These are phyloP conservation scores for Andricus grossulariae DNA, from an alignment of 1,140 invertebrate genomes.

Conservation along the genomic window DNA sequence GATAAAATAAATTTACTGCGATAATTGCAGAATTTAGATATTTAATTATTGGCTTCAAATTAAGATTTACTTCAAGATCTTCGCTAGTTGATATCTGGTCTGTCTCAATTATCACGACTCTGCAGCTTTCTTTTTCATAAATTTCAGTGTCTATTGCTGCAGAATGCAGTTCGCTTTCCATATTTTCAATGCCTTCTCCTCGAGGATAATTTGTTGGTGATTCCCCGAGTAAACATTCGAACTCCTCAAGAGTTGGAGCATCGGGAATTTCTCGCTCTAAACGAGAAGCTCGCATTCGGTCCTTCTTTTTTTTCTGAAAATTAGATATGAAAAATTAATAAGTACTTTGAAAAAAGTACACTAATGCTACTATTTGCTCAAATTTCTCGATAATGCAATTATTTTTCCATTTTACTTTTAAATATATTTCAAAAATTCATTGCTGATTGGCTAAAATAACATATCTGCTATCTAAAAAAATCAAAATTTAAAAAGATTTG, in stretches of 20 bases:
- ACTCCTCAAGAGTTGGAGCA: constrained; percentile 72
- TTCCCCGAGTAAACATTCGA: constrained; percentile 70
- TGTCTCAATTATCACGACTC: constrained; percentile 34
- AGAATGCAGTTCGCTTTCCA: constrained; percentile 74
- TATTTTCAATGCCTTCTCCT: constrained; percentile 72
- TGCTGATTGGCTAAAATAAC: no score
- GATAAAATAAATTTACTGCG: constrained; percentile 6
- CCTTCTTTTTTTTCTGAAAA: constrained; percentile 67
- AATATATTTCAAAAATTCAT: no score
- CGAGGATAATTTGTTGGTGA: constrained; percentile 72
- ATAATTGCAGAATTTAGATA: neutral
- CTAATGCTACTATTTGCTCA: no score
- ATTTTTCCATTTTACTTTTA: no score
- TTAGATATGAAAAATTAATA: constrained; percentile 23
- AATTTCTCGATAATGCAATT: no score
- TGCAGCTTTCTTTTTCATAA: constrained; percentile 63
- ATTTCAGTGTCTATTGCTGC: constrained; percentile 71
- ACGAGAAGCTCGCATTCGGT: constrained; percentile 54
- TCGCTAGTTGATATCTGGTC: constrained; percentile 35
- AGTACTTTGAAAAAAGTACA: no score
- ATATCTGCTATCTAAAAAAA: no score
- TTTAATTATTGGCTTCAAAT: neutral
- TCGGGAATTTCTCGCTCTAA: constrained; percentile 69
- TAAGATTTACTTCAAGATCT: constrained; percentile 39
- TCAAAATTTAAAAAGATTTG: no score